These are phyloP conservation scores for Euwallacea fornicatus DNA, from an alignment of 1,140 invertebrate species.

Conservation along the genomic window DNA sequence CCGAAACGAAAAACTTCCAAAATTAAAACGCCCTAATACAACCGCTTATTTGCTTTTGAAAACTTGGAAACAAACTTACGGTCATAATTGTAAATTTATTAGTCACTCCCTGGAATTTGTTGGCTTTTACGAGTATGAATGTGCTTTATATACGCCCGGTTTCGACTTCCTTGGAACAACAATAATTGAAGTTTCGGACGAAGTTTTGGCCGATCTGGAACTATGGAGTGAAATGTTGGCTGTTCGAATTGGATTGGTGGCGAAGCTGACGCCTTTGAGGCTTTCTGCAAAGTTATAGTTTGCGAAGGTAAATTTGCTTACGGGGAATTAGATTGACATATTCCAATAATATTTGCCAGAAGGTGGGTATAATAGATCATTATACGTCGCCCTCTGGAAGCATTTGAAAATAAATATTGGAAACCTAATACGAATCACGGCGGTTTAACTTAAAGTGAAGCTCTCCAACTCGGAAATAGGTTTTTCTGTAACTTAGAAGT, in stretches of 20 bases:
- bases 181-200: constrained; percentile 40
- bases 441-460: too few species aligned
- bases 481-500: background rate
- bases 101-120: constrained; percentile 19
- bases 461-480: too few species aligned
- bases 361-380: too few species aligned
- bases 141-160: constrained; percentile 37
- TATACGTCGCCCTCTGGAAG: too few species aligned
- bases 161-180: constrained; percentile 40
- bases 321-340: background rate
- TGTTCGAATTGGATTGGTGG: constrained; percentile 31
- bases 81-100: constrained; percentile 36
- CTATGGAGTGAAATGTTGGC: constrained; percentile 42
- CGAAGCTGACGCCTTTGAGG: constrained; percentile 4
- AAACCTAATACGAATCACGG: too few species aligned
- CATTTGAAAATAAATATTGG: too few species aligned
- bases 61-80: constrained; percentile 30
- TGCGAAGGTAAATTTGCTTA: background rate
- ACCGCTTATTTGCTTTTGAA: constrained; percentile 22
- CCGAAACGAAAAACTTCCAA: constrained; percentile 9
- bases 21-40: constrained; percentile 21
- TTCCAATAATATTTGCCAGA: too few species aligned
- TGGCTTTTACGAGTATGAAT: constrained; percentile 31
- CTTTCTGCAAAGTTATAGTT: background rate
- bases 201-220: constrained; percentile 39